These are phyloP conservation scores for Zygothrica quintamaculata DNA, from an alignment of 2,888 invertebrate genomes.

Conservation along the genomic window DNA sequence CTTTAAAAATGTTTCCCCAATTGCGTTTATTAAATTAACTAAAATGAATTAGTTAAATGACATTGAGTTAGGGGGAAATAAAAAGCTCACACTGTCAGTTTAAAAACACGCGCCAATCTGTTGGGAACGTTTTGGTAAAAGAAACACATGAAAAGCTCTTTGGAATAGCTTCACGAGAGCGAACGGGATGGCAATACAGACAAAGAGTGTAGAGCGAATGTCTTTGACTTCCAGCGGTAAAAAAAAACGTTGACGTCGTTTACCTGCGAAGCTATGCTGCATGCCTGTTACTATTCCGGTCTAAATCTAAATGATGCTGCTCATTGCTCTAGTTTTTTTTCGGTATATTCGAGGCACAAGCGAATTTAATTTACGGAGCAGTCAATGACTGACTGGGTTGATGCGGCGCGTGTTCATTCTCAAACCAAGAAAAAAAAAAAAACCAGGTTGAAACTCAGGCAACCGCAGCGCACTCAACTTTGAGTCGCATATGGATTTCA, in stretches of 20 bases:
- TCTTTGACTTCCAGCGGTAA: constrained; percentile 34
- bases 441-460: constrained; percentile 17
- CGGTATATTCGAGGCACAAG: constrained; percentile 68
- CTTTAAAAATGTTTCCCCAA: constrained; percentile 14
- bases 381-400: constrained; percentile 9
- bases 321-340: constrained; percentile 83
- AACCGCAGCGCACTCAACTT: constrained; percentile 45
- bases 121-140: constrained; percentile 12
- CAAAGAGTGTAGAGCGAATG: constrained; percentile 16
- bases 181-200: constrained; percentile 22
- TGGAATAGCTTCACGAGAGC: constrained; percentile 2
- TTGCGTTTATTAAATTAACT: constrained; percentile 36
- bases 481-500: constrained; percentile 56
- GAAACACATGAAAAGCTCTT: constrained; percentile 21
- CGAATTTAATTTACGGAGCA: constrained; percentile 48
- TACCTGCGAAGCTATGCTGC: constrained; percentile 59
- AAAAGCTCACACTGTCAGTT: constrained; percentile 29
- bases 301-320: constrained; percentile 85
- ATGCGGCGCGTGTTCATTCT: constrained; percentile 1
- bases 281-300: constrained; percentile 84
- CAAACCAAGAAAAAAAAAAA: neutral
- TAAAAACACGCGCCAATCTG: constrained; percentile 34
- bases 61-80: constrained; percentile 5
- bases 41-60: constrained; percentile 27
- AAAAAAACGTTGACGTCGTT: constrained; percentile 20